phyloP scores from a whole-genome alignment of 2,888 invertebrate species.

The Buathra laborator region DNA sequence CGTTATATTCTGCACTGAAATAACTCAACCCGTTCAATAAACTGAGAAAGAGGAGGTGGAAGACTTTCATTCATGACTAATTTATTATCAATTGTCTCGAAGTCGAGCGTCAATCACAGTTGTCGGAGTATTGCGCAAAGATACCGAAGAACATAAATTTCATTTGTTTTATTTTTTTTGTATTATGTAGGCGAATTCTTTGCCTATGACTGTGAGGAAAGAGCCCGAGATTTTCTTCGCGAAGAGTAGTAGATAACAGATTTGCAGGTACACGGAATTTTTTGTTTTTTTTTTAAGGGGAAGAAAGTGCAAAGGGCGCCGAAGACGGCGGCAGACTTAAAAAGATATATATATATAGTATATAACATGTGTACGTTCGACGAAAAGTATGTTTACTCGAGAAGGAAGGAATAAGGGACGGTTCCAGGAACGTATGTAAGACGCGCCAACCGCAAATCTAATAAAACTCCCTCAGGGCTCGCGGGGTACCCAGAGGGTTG shows the following conservation, averaged over 20 bases:
- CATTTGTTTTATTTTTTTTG: neutral
- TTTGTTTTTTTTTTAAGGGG: neutral
- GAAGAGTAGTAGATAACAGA: neutral
- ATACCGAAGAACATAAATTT: neutral
- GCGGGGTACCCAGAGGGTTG: conserved; percentile 47
- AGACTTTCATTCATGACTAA: neutral
- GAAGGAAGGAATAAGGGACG: conserved; percentile 68
- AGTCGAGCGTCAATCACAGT: neutral
- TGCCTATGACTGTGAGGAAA: neutral
- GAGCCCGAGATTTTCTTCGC: neutral
- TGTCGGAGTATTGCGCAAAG: neutral
- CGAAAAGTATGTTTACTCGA: conserved; percentile 81
- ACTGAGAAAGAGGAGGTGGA: neutral
- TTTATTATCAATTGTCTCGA: conserved; percentile 9
- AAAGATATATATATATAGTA: neutral
- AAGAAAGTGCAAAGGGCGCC: conserved; percentile 8
- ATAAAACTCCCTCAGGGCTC: conserved; percentile 70
- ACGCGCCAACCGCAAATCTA: conserved; percentile 75
- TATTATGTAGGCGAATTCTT: neutral
- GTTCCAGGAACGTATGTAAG: conserved; percentile 45
- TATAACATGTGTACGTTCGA: conserved; percentile 73
- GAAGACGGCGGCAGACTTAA: neutral
- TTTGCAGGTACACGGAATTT: neutral
- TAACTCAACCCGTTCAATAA: neutral
- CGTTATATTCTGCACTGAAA: neutral